Percentiles rank a stretch among this genome's conserved stretches.
phyloP scores from a whole-genome alignment of 2,888 invertebrate genomes.

The Melipona beecheii region DNA sequence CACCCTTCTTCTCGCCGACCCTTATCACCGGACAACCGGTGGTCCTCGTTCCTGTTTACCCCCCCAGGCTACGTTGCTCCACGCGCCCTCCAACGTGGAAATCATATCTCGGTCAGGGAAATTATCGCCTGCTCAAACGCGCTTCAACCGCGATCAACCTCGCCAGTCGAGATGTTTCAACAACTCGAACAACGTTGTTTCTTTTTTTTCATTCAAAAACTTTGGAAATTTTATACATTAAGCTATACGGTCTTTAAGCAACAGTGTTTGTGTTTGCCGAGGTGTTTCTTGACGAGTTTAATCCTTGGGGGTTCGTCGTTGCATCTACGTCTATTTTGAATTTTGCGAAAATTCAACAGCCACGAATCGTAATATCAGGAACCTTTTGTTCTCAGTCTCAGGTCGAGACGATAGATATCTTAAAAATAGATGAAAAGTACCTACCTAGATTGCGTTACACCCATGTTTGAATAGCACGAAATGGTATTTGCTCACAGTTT shows the following conservation, averaged over 20 bases:
- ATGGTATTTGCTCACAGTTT: not conserved
- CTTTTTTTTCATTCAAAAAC: no score
- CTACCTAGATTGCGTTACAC: not conserved
- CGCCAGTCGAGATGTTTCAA: no score
- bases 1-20: slow-evolving; percentile 32
- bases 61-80: slow-evolving; percentile 56
- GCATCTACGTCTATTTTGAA: no score
- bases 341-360: no score
- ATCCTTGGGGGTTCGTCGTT: no score
- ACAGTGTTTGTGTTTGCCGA: no score
- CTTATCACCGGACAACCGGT: slow-evolving; percentile 52
- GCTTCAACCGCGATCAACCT: no score
- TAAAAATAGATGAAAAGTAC: not conserved
- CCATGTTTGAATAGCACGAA: not conserved
- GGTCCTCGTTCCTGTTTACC: slow-evolving; percentile 52
- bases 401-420: not conserved
- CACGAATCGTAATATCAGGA: no score
- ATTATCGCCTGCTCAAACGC: slow-evolving; percentile 9
- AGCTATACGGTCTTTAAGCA: no score
- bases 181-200: no score
- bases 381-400: not conserved
- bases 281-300: no score
- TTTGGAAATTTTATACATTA: no score
- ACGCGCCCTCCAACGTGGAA: not conserved
- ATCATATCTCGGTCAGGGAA: slow-evolving; percentile 36